Evolutionary conservation across 2,113 vertebrate species (phyloP).

Genomic region (Amia ocellicauda): DNA sequence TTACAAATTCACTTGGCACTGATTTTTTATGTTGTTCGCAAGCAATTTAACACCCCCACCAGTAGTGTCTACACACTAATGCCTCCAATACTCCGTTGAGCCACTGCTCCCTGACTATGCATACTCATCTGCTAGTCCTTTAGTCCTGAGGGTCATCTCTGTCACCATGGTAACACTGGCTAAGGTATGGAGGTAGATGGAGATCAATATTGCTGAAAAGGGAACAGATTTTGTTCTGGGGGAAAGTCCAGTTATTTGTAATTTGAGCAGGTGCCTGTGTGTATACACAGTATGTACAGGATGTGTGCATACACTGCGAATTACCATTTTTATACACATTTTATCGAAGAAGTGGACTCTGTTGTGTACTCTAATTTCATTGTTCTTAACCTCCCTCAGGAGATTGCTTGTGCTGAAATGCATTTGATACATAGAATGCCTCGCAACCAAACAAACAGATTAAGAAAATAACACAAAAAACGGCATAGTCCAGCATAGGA

Average conservation of each 20-base stretch:
- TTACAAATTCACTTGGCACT: too few species aligned
- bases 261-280: slow-evolving; percentile 36
- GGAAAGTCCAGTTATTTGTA: slow-evolving; percentile 20
- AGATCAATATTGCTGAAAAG: slow-evolving; percentile 19
- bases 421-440: too few species aligned
- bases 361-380: too few species aligned
- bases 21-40: too few species aligned
- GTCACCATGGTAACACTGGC: slow-evolving; percentile 37
- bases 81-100: not conserved
- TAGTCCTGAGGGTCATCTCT: slow-evolving; percentile 5
- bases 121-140: slow-evolving; percentile 2
- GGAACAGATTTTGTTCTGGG: not conserved
- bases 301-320: slow-evolving; percentile 35
- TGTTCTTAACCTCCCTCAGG: too few species aligned
- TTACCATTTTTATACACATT: slow-evolving; percentile 45
- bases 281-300: too few species aligned
- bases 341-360: too few species aligned
- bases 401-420: too few species aligned
- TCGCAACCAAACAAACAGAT: too few species aligned
- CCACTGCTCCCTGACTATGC: not conserved
- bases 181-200: not conserved
- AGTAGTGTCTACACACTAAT: not conserved
- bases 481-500: too few species aligned
- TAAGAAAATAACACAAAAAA: too few species aligned
- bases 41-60: too few species aligned